Conservation (phyloP, 2,797 vertebrate genomes). For the Chromobotia macracanthus region DNA sequence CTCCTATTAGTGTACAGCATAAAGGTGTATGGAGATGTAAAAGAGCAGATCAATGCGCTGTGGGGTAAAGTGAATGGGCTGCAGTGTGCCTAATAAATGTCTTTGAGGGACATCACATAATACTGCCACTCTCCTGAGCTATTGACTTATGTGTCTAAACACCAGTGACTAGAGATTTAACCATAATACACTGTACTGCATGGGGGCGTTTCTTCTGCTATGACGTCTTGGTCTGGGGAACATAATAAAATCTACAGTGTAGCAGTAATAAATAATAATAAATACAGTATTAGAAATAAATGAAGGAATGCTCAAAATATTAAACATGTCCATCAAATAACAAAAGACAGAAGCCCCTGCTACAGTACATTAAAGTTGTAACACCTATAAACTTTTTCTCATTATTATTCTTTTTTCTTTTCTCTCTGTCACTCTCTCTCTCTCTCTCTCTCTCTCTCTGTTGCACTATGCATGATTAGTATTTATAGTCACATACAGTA, state of each 20-base stretch:
- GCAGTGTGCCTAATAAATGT: slow-evolving; percentile 50
- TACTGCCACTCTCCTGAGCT: slow-evolving; percentile 35
- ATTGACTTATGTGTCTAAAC: slow-evolving; percentile 49
- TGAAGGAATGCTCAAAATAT: no score
- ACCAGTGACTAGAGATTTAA: slow-evolving; percentile 21
- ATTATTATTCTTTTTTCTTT: no score
- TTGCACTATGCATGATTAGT: slow-evolving; percentile 9
- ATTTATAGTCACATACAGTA: slow-evolving; percentile 38
- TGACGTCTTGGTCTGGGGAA: background rate
- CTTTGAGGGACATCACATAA: slow-evolving; percentile 47
- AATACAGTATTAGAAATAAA: no score
- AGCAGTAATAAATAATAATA: no score
- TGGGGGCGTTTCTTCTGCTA: background rate
- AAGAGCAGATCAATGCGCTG: slow-evolving; percentile 69
- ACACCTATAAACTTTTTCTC: no score
- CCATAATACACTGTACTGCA: background rate
- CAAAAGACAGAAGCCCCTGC: no score
- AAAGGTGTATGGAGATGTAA: slow-evolving; percentile 72
- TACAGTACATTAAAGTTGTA: no score
- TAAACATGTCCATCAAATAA: no score
- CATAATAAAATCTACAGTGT: no score
- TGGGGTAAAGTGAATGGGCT: slow-evolving; percentile 56
- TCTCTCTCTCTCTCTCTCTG: background rate
- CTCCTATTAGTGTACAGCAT: slow-evolving; percentile 67
- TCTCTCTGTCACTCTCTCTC: background rate